Evolutionary conservation across 2,888 invertebrate species (phyloP), one percentile per base, ranked within the genome.

Genomic region (Galeruca laticollis): DNA sequence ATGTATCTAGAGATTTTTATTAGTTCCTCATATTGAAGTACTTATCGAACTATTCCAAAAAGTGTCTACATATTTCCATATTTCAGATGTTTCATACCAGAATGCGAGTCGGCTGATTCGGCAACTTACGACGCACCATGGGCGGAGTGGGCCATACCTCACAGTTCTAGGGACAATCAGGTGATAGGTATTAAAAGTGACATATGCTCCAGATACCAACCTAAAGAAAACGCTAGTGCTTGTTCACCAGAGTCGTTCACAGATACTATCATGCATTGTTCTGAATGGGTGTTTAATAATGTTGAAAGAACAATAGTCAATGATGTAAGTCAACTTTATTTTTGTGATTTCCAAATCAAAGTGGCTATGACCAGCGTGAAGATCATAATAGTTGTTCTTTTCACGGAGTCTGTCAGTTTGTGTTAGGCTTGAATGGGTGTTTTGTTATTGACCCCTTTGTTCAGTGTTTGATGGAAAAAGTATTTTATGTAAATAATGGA

Each of bases 301-400:
- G 71, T 82, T 0, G 89, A 90, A 75, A 80, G 84, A 21, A 88
- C 90, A 1, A 89, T 90, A 73, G 88, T 90, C 0, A 87, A 88
- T 76, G 89, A 90, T 79, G 89, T 89, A 82, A 78, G 76, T 74
- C 47, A n/a, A n/a, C n/a, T n/a, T n/a, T n/a, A n/a, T n/a, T n/a
- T n/a, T 2, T 26, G 26, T 26, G 2, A 4, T 26, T 4, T 26
- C 26, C 3, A 26, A 26, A 26, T 5, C 26, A 26, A 1, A 26
- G 26, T 26, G 26, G 6, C 26, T 5, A 26, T 26, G 26, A 26
- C 0, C 6, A 26, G 4, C 4, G 26, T 26, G 26, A 3, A n/a
- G n/a, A n/a, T n/a, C n/a, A n/a, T 26, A 26, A 26, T 3, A 26
- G 26, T 26, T 3, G 26, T 26, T 26, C 26, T 26, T 26, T 26